phyloP scores from a whole-genome alignment of 2,113 vertebrate genomes.

The Psilopogon haemacephalus region DNA sequence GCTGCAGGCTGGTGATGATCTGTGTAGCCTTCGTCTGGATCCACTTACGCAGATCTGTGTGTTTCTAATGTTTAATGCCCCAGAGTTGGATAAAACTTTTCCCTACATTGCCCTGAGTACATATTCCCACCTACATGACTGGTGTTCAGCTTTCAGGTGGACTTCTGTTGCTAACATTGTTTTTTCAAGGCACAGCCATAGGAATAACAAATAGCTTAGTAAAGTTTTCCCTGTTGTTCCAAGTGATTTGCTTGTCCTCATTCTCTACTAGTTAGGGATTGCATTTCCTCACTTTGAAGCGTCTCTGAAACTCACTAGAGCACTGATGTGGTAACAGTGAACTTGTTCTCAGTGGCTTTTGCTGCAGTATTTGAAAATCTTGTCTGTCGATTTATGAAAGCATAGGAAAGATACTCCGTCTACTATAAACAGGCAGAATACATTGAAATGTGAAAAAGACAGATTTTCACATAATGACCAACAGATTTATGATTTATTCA shows the following conservation, averaged over 20 bases:
- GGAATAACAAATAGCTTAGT: background rate
- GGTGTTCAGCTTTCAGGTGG: background rate
- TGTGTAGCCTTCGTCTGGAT: too few species aligned
- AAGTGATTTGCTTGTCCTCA: background rate
- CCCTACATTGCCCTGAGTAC: background rate
- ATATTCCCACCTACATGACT: background rate
- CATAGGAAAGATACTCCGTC: background rate
- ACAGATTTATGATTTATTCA: background rate
- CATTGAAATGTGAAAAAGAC: background rate
- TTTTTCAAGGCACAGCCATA: background rate
- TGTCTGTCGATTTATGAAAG: background rate
- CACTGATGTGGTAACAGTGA: background rate
- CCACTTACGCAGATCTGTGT: too few species aligned
- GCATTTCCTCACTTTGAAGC: background rate
- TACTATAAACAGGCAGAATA: background rate
- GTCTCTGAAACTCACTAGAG: background rate
- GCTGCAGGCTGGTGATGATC: too few species aligned
- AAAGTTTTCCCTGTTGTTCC: background rate
- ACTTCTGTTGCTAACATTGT: background rate
- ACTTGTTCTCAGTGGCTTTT: background rate
- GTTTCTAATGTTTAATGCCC: too few species aligned
- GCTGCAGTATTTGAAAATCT: background rate
- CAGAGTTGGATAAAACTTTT: background rate
- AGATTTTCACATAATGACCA: background rate
- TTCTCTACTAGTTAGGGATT: background rate